These are phyloP conservation scores for Numida meleagris DNA, from an alignment of 2,113 vertebrate genomes.

Conservation along the genomic window DNA sequence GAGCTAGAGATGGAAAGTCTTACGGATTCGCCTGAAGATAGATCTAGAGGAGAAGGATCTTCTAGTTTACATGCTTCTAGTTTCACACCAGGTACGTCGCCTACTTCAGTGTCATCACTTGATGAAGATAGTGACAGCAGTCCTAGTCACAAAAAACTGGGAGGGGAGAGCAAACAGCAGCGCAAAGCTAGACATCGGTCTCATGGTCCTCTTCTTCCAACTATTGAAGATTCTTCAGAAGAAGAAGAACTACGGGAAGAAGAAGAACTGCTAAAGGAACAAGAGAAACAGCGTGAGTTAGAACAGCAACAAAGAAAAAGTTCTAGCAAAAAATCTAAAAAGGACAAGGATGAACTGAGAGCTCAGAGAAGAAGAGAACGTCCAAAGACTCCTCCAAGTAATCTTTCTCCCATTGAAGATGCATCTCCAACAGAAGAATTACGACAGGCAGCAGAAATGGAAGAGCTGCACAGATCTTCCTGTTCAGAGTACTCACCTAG, in stretches of 20 bases:
- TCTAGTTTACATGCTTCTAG: conserved; percentile 94
- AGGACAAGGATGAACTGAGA: conserved; percentile 95
- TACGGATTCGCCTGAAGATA: conserved; percentile 94
- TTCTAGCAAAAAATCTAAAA: conserved; percentile 95
- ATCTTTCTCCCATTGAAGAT: conserved; percentile 86
- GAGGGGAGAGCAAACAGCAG: conserved; percentile 89
- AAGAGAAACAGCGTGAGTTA: conserved; percentile 90
- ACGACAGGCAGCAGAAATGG: conserved; percentile 83
- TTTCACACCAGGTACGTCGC: conserved; percentile 93
- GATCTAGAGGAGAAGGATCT: conserved; percentile 94
- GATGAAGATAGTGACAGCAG: conserved; percentile 98
- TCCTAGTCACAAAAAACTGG: conserved; percentile 88
- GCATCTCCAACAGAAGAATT: conserved; percentile 88
- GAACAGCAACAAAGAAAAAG: conserved; percentile 86
- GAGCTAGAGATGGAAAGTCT: conserved; percentile 95
- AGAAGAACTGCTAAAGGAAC: conserved; percentile 92
- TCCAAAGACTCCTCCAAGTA: conserved; percentile 92
- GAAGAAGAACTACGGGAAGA: conserved; percentile 93
- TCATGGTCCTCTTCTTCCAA: conserved; percentile 88
- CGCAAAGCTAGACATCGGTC: conserved; percentile 91
- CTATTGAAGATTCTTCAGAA: conserved; percentile 95
- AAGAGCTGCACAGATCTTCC: conserved; percentile 86
- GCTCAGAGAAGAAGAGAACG: conserved; percentile 88
- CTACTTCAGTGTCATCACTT: conserved; percentile 94
- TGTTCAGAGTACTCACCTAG: conserved; percentile 92